These are phyloP conservation scores for Furnarius figulus DNA, from an alignment of 2,113 vertebrate genomes.

Conservation along the genomic window DNA sequence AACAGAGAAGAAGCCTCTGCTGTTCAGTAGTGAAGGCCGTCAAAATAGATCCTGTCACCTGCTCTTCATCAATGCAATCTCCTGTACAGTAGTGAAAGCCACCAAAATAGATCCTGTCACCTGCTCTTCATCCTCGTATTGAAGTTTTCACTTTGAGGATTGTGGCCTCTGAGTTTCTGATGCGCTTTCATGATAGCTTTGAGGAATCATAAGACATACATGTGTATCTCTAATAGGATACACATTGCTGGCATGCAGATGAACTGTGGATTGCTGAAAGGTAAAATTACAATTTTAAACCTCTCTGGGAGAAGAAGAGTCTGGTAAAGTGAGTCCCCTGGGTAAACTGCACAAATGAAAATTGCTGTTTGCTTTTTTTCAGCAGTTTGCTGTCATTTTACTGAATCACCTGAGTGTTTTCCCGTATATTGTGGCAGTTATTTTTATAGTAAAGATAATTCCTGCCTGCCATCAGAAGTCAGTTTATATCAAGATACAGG, in stretches of 20 bases:
- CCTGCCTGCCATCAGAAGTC: background rate
- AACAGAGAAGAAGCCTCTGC: background rate
- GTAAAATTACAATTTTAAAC: background rate
- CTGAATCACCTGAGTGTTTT: background rate
- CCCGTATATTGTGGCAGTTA: background rate
- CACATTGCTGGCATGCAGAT: background rate
- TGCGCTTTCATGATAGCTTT: background rate
- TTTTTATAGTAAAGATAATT: background rate
- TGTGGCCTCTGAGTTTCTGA: background rate
- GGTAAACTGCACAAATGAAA: background rate
- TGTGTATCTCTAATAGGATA: background rate
- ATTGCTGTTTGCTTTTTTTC: background rate
- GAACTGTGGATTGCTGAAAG: constrained; percentile 8
- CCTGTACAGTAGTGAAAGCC: background rate
- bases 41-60: background rate
- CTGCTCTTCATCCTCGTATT: background rate
- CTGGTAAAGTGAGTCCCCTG: background rate
- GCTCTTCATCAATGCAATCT: background rate
- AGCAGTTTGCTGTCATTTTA: background rate
- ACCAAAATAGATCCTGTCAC: background rate
- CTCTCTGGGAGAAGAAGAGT: background rate
- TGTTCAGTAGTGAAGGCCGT: background rate
- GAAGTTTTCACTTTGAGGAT: background rate
- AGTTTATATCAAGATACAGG: background rate
- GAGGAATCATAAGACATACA: background rate